phyloP scores from a whole-genome alignment of 1,140 invertebrate species.

The Heterodera carotae region DNA sequence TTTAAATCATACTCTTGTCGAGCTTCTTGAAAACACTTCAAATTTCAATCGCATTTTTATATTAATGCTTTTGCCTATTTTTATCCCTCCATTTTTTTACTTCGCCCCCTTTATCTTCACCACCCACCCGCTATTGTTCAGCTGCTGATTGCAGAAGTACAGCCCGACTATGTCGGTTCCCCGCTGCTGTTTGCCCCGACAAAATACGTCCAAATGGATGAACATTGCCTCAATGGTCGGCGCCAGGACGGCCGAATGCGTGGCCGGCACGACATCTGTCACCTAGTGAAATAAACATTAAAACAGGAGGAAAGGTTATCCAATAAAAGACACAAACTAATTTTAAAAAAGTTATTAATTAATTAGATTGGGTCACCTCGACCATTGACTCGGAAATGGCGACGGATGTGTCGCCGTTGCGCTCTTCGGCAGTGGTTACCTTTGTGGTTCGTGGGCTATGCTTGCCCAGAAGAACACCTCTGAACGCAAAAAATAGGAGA shows the following conservation, averaged over 20 bases:
- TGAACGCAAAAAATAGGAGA: neutral
- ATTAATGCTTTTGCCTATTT: too few relatives aligned
- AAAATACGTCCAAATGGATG: slow-evolving; percentile 45
- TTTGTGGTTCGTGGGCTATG: neutral
- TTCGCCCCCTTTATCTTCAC: too few relatives aligned
- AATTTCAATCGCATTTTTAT: too few relatives aligned
- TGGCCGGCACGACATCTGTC: slow-evolving; percentile 46
- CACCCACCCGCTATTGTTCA: slow-evolving; percentile 35
- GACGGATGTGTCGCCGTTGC: neutral
- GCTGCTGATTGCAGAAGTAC: slow-evolving; percentile 44
- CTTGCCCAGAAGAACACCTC: slow-evolving; percentile 42
- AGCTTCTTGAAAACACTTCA: too few relatives aligned
- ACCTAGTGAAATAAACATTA: slow-evolving; percentile 21
- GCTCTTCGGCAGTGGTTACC: neutral
- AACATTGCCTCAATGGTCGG: slow-evolving; percentile 41
- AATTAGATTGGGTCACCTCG: neutral
- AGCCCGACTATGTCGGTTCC: slow-evolving; percentile 44
- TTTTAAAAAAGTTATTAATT: neutral
- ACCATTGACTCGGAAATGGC: neutral
- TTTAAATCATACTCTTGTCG: too few relatives aligned
- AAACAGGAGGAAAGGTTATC: neutral
- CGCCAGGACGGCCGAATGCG: slow-evolving; percentile 33
- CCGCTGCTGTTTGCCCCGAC: slow-evolving; percentile 30
- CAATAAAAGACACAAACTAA: neutral
- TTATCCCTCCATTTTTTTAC: too few relatives aligned